Base-by-base conservation (phyloP, 2,888 invertebrate genomes). In the Ophion ventricosus region DNA sequence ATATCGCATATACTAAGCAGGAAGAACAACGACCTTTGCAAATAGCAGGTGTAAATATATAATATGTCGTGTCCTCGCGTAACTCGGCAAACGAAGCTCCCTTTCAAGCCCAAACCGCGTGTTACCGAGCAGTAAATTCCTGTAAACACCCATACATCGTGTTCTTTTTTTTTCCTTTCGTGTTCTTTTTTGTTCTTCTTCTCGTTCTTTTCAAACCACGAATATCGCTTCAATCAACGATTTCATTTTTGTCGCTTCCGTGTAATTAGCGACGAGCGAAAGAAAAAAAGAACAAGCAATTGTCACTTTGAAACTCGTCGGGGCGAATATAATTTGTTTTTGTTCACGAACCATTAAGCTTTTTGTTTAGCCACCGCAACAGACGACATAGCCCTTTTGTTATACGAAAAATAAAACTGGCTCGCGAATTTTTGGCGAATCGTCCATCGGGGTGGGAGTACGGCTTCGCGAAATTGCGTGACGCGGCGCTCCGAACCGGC, bases 31-130 rank as follows among this genome's bases (percentile, higher is more conserved):
- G 84, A 84, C 84, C 82, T 63, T 83, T 77, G 66, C 61, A 74
- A 76, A 77, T 81, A 83, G 79, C 83, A 85, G 79, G 81, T 86
- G 79, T 83, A 84, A 85, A 83, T 83, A 83, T 76, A 67, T 75
- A 64, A 67, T 75, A 64, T 79, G 43, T 40, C 54, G 49, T 67
- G 14, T 75, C 66, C 67, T 61, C 69, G 64, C 69, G 57, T 29
- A 75, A 78, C 74, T 75, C 63, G 63, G 63, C 35, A 74, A 49
- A 54, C 63, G 54, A 75, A 75, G 26, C 74, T 67, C 40, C 40
- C 43, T 43, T 54, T 54, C 61, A 63, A 75, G 70, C 57, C 76
- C 76, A n/a, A 70, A 64, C 69, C 77, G 69, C 63, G 81, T 61
- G 81, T 82, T 79, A 84, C 81, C 84, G 84, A 79, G 81, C 63